These are phyloP conservation scores for Psephotus haematonotus DNA, from an alignment of 2,113 vertebrate genomes.

Conservation along the genomic window DNA sequence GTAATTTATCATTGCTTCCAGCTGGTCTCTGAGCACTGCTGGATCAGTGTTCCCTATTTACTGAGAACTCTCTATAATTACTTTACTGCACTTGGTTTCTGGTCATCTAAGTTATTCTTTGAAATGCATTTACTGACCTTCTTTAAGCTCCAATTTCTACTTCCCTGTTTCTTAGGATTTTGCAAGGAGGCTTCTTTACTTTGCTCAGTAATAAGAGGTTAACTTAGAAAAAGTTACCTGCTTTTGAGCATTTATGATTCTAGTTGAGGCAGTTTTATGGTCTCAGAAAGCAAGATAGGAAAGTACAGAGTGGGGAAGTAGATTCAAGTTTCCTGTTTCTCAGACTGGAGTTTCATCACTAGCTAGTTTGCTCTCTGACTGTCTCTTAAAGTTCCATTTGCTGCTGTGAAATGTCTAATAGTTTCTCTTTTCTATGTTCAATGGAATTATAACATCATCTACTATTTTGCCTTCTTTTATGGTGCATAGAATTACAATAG, in stretches of 20 bases:
- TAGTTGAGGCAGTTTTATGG: not conserved
- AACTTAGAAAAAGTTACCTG: not conserved
- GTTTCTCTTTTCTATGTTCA: not conserved
- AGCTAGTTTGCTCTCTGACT: not conserved
- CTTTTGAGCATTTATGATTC: not conserved
- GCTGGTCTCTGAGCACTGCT: not conserved
- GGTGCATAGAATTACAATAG: not conserved
- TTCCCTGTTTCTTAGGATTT: not conserved
- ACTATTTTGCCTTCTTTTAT: not conserved
- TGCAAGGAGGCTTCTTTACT: not conserved
- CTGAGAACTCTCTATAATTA: fast-evolving
- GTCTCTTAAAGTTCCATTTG: not conserved
- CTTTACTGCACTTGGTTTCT: fast-evolving
- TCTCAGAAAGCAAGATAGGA: not conserved
- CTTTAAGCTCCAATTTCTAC: not conserved
- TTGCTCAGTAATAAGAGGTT: not conserved
- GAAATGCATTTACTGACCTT: not conserved
- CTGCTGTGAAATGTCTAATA: not conserved
- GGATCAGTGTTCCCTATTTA: not conserved
- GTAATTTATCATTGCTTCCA: not conserved
- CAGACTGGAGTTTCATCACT: not conserved
- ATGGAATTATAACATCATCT: not conserved
- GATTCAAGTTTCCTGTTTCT: not conserved
- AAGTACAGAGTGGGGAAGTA: not conserved
- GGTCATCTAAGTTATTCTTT: not conserved